Evolutionary conservation across 2,797 vertebrate genomes (phyloP).

Genomic region (Arrhamphus sclerolepis): DNA sequence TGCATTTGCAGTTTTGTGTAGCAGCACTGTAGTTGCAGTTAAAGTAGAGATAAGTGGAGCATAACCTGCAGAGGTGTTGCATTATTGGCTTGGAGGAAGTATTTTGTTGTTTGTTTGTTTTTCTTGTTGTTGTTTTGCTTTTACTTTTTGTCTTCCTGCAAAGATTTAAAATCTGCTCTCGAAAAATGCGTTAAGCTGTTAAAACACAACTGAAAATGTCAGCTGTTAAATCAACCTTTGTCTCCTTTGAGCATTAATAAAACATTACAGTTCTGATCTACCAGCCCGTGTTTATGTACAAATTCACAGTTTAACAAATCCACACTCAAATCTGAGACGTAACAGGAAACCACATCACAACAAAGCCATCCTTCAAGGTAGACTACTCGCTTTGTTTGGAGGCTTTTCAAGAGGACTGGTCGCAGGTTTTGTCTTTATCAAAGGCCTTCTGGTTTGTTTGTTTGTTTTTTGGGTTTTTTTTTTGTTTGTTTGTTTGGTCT

Average conservation of each 20-base stretch:
- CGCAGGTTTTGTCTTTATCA: slow-evolving; percentile 27
- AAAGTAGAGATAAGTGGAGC: too few species aligned
- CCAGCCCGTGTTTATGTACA: background rate
- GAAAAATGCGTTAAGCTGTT: slow-evolving; percentile 2
- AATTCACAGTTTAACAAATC: slow-evolving; percentile 24
- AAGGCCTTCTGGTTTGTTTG: slow-evolving; percentile 41
- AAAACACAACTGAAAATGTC: slow-evolving; percentile 14
- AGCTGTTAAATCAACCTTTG: slow-evolving; percentile 12
- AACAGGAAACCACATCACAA: slow-evolving; percentile 62
- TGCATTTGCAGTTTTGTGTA: too few species aligned
- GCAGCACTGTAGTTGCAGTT: too few species aligned
- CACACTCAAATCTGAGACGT: slow-evolving; percentile 7
- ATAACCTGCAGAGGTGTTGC: too few species aligned
- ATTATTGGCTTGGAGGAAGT: too few species aligned
- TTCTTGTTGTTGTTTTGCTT: background rate
- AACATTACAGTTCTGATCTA: slow-evolving; percentile 6
- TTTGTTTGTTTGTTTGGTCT: too few species aligned
- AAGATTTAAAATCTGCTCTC: slow-evolving; percentile 1
- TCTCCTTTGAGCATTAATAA: background rate
- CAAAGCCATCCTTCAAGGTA: slow-evolving; percentile 60
- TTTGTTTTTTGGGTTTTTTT: too few species aligned
- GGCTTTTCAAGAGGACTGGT: slow-evolving; percentile 55
- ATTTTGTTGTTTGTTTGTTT: too few species aligned
- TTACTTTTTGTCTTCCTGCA: background rate
- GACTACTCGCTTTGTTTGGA: slow-evolving; percentile 71